Conservation (phyloP, 2,797 vertebrate genomes). For the Epinephelus coioides region DNA sequence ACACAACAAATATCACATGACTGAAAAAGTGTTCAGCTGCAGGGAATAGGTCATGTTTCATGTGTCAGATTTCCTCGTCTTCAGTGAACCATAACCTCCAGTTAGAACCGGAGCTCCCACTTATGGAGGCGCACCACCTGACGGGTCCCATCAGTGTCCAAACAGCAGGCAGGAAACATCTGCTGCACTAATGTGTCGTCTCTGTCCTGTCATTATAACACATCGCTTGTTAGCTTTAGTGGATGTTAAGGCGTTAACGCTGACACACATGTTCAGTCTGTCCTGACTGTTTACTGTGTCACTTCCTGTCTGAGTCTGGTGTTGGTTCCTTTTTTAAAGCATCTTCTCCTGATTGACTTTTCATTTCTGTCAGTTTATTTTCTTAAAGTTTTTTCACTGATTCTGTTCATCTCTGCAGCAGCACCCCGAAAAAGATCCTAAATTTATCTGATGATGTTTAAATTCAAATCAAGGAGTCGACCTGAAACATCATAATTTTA, state of each 20-base stretch:
- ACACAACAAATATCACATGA: background rate
- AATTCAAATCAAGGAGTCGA: too few species aligned
- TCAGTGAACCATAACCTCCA: background rate
- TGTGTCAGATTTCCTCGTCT: too few species aligned
- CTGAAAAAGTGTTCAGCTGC: background rate
- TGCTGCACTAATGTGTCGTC: background rate
- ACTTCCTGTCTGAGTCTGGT: background rate
- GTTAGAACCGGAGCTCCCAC: background rate
- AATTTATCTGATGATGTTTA: too few species aligned
- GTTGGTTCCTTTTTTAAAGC: too few species aligned
- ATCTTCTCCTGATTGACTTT: too few species aligned
- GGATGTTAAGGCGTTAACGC: background rate
- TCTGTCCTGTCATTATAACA: background rate
- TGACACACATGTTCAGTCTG: too few species aligned
- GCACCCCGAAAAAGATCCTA: too few species aligned
- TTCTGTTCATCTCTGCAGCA: too few species aligned
- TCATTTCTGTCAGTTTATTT: too few species aligned
- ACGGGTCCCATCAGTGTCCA: too few species aligned
- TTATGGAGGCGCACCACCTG: background rate
- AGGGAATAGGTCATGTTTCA: background rate
- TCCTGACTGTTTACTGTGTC: background rate
- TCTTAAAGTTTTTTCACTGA: too few species aligned
- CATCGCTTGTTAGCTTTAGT: background rate
- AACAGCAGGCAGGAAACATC: slow-evolving; percentile 10
- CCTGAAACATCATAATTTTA: too few species aligned